A percentile compares a stretch with the other conserved stretches of the same genome.
Evolutionary conservation across 2,888 invertebrate genomes (phyloP).

Genomic region (Habroteleia sp.): DNA sequence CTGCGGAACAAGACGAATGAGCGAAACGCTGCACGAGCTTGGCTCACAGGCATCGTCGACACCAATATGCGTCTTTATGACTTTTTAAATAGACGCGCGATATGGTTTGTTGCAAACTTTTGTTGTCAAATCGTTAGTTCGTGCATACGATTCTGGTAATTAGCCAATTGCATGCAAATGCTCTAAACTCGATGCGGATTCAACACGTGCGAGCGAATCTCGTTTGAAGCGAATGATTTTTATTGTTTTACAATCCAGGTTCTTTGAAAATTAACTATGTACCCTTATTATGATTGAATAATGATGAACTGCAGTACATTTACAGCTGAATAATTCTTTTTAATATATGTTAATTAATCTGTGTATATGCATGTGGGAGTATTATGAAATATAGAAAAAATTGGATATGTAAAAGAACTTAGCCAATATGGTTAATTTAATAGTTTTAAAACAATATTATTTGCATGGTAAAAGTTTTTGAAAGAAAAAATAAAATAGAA

Average conservation of each 20-base stretch:
- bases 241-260: constrained; percentile 18
- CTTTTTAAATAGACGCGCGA: constrained; percentile 54
- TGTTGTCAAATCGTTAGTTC: constrained; percentile 22
- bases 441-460: too few species aligned
- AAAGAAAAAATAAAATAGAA: too few species aligned
- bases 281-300: too few species aligned
- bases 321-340: too few species aligned
- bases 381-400: too few species aligned
- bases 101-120: constrained; percentile 30
- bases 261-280: neutral
- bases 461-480: too few species aligned
- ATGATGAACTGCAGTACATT: too few species aligned
- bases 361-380: too few species aligned
- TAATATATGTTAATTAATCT: too few species aligned
- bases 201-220: constrained; percentile 3
- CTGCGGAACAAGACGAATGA: constrained; percentile 60
- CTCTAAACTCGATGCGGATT: constrained; percentile 12
- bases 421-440: too few species aligned
- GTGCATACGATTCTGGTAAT: constrained; percentile 13
- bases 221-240: constrained; percentile 1
- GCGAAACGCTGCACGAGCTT: constrained; percentile 50
- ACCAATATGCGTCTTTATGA: constrained; percentile 45
- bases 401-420: too few species aligned
- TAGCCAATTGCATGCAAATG: constrained; percentile 23
- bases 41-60: constrained; percentile 16